Evolutionary conservation across 2,113 vertebrate genomes (phyloP).

Genomic region (Oriolus oriolus): DNA sequence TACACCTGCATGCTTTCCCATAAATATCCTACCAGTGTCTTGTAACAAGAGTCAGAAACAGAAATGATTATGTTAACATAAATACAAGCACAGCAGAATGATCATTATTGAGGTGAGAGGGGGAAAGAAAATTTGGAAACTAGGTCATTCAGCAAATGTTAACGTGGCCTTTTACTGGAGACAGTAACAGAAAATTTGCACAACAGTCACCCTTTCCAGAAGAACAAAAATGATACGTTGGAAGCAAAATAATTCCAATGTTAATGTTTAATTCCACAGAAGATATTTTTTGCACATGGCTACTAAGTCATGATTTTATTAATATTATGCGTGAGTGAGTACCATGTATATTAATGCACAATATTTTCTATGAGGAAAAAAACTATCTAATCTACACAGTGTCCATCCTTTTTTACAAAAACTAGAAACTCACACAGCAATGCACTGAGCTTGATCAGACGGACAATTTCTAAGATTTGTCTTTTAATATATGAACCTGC

Average conservation of each 20-base stretch:
- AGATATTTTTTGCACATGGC: background rate
- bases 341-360: background rate
- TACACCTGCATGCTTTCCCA: background rate
- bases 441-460: background rate
- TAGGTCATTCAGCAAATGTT: background rate
- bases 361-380: background rate
- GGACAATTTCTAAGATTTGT: background rate
- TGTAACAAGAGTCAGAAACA: background rate
- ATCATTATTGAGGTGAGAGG: background rate
- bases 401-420: background rate
- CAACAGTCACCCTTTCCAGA: background rate
- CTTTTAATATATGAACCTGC: background rate
- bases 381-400: background rate
- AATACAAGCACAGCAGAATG: background rate
- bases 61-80: background rate
- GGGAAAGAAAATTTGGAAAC: background rate
- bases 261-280: background rate
- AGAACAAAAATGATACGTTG: background rate
- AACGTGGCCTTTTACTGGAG: background rate
- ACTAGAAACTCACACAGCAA: background rate
- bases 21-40: background rate
- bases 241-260: background rate
- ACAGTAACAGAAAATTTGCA: background rate
- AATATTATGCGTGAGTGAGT: background rate
- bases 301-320: background rate